Conservation (phyloP, 2,113 vertebrate genomes). For the Leucoraja erinaceus region DNA sequence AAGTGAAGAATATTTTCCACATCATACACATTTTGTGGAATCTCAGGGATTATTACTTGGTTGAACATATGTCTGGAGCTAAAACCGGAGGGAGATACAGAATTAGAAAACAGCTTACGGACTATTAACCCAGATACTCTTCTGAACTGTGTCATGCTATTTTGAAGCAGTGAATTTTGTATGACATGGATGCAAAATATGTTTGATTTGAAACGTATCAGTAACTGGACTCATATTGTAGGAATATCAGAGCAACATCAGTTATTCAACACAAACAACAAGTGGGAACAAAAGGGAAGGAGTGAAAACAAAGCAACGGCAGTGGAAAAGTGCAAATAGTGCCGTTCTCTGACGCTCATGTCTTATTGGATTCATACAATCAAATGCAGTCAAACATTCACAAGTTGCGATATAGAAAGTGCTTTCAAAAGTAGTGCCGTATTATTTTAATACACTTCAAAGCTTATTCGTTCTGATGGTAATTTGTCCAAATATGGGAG, state of each 20-base stretch:
- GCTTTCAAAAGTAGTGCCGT: neutral
- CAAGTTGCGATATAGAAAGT: neutral
- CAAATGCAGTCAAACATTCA: slow-evolving; percentile 67
- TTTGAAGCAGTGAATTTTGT: neutral
- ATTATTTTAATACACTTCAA: slow-evolving; percentile 6
- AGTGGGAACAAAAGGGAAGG: slow-evolving; percentile 72
- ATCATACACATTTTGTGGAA: neutral
- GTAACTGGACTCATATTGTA: slow-evolving; percentile 56
- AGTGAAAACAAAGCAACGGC: slow-evolving; percentile 54
- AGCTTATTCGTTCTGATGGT: neutral
- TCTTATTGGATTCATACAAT: slow-evolving; percentile 65
- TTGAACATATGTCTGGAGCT: neutral
- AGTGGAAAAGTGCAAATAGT: slow-evolving; percentile 64
- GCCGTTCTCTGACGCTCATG: slow-evolving; percentile 59
- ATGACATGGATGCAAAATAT: neutral
- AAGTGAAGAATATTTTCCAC: neutral
- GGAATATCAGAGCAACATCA: slow-evolving; percentile 39
- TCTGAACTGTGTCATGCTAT: neutral
- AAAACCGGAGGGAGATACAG: neutral
- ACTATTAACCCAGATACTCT: neutral
- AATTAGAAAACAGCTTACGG: neutral
- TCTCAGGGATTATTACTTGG: neutral
- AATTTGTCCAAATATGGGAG: neutral
- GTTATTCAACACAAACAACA: slow-evolving; percentile 69
- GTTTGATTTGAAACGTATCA: slow-evolving; percentile 49